These are phyloP conservation scores for Pangasius djambal DNA, from an alignment of 2,797 vertebrate species.

Conservation along the genomic window DNA sequence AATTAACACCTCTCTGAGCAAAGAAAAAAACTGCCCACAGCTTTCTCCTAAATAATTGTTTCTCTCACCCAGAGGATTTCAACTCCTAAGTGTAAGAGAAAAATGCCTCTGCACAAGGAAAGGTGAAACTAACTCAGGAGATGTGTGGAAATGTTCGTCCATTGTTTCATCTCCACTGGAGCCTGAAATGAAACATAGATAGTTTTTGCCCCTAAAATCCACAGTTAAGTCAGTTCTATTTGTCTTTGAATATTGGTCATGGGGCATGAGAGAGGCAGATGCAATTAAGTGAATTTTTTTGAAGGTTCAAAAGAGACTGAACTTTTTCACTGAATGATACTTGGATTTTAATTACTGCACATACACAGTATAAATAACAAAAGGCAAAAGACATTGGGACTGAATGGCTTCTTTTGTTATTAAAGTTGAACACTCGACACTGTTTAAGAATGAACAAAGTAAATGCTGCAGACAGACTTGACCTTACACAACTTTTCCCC, in stretches of 20 bases:
- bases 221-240: slow-evolving; percentile 15
- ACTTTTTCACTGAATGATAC: background rate
- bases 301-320: slow-evolving; percentile 8
- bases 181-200: slow-evolving; percentile 54
- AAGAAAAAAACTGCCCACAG: slow-evolving; percentile 58
- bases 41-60: slow-evolving; percentile 75
- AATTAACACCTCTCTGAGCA: slow-evolving; percentile 76
- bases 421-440: background rate
- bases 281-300: slow-evolving; percentile 7
- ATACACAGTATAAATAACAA: background rate
- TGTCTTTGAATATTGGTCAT: slow-evolving; percentile 39
- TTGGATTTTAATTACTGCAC: background rate
- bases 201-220: slow-evolving; percentile 39
- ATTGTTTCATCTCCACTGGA: slow-evolving; percentile 49
- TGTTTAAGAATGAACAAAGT: background rate
- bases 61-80: slow-evolving; percentile 63
- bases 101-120: slow-evolving; percentile 15
- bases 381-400: background rate
- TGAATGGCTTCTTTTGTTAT: background rate
- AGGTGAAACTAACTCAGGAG: slow-evolving; percentile 20
- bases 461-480: background rate
- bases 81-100: slow-evolving; percentile 34
- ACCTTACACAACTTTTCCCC: background rate
- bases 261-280: background rate
- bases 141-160: slow-evolving; percentile 36